Evolutionary conservation across 2,888 invertebrate genomes (phyloP).

Genomic region (Portevinia maculata): DNA sequence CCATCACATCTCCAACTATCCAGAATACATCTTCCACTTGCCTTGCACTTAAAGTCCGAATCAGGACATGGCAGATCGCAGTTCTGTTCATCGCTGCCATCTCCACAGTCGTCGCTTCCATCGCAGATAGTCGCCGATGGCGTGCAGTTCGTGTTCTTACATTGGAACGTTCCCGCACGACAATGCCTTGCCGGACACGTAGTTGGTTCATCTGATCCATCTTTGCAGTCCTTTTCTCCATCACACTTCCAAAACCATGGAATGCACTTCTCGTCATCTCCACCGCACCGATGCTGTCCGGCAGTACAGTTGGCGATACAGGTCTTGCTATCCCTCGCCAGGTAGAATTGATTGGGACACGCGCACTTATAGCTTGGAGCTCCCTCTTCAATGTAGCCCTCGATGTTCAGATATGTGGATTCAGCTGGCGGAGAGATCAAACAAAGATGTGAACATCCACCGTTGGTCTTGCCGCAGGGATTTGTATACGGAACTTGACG

Average conservation of each 20-base stretch:
- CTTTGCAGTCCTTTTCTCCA: constrained; percentile 95
- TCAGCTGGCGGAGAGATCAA: constrained; percentile 92
- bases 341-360: constrained; percentile 97
- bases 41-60: constrained; percentile 94
- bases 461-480: constrained; percentile 96
- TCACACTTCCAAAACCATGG: constrained; percentile 94
- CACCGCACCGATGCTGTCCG: constrained; percentile 85
- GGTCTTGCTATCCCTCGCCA: constrained; percentile 91
- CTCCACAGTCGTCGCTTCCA: constrained; percentile 96
- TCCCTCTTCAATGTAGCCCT: constrained; percentile 91
- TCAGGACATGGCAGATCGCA: constrained; percentile 94
- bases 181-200: constrained; percentile 94
- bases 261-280: constrained; percentile 87
- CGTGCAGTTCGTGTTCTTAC: constrained; percentile 95
- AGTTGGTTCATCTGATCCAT: constrained; percentile 94
- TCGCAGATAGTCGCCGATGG: constrained; percentile 97
- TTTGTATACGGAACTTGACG: constrained; percentile 93
- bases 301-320: constrained; percentile 97
- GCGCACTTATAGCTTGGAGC: constrained; percentile 92
- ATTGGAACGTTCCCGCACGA: constrained; percentile 96
- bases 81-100: constrained; percentile 92
- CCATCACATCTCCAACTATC: constrained; percentile 97
- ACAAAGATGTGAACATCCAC: constrained; percentile 98
- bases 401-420: constrained; percentile 89
- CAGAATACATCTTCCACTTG: constrained; percentile 94